Base-by-base conservation (phyloP, 2,797 vertebrate species). In the Gadopsis marmoratus region DNA sequence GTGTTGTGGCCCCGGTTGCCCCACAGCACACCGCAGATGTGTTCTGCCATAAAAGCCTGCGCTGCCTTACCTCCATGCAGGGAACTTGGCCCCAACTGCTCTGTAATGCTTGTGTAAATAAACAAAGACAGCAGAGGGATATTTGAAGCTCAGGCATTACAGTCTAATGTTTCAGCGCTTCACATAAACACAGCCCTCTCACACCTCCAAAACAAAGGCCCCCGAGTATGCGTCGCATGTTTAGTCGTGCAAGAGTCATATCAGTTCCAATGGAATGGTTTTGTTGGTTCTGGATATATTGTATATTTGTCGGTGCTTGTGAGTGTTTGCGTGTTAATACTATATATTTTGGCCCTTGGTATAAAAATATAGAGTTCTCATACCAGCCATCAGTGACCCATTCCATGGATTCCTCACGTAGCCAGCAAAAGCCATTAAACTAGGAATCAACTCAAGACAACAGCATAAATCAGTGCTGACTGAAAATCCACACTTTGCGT, bases 31-130 rank as follows among this genome's bases (percentile, higher is more conserved):
- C 75, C 26, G 68, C 92, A 94, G 90, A 94, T 93, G 93, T 93
- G 91, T 67, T 86, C 89, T 79, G 86, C 91, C 90, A 91, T 91
- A 92, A 93, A 94, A 93, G 84, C 81, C 82, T 35, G 81, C 41
- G 37, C 83, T 80, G 86, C 90, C 89, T 90, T 82, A 89, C 89
- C 81, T 92, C 90, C 86, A 88, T 76, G 91, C 91, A 87, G 92
- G 86, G 91, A 92, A 92, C 88, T 89, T 84, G 88, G 93, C 86
- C 78, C 91, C 71, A 7, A 56, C 85, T 71, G 76, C 82, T 90
- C 89, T 85, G 91, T 78, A 90, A 92, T 83, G 89, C 86, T 93
- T 59, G 75, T 83, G 91, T 90, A 93, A 94, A 95, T 92, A 94
- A 94, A 94, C 90, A 92, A 83, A 89, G 83, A 87, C 82, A 89